These are phyloP conservation scores for Trypoxylon attenuatum DNA, from an alignment of 2,888 invertebrate species.

Conservation along the genomic window DNA sequence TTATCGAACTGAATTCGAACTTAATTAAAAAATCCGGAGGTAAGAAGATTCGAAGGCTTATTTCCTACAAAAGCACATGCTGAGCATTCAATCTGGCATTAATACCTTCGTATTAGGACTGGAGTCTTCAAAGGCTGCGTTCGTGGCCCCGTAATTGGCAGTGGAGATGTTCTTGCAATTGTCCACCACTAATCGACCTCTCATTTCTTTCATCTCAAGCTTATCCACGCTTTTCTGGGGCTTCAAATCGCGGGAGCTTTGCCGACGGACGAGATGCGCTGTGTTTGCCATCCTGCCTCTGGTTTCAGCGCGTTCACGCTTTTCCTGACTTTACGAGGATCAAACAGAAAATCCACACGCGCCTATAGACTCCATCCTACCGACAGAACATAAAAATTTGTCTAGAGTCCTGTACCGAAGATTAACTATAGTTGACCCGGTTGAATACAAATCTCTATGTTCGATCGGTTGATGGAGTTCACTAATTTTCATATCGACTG, in stretches of 20 bases:
- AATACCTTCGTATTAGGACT: slow-evolving; percentile 76
- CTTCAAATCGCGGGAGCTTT: slow-evolving; percentile 90
- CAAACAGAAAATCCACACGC: slow-evolving; percentile 55
- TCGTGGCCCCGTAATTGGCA: slow-evolving; percentile 89
- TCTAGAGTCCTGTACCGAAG: too few relatives aligned
- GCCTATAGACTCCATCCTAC: slow-evolving; percentile 69
- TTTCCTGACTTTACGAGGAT: slow-evolving; percentile 35
- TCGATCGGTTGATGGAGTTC: too few relatives aligned
- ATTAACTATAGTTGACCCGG: too few relatives aligned
- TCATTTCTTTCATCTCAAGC: slow-evolving; percentile 89
- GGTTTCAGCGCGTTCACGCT: slow-evolving; percentile 17
- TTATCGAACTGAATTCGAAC: too few relatives aligned
- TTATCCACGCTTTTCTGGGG: slow-evolving; percentile 88
- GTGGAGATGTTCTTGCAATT: slow-evolving; percentile 77
- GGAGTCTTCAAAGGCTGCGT: slow-evolving; percentile 85
- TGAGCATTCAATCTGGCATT: neutral
- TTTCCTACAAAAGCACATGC: neutral
- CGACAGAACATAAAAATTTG: neutral
- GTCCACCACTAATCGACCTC: slow-evolving; percentile 87
- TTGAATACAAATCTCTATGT: too few relatives aligned
- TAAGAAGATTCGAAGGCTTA: too few relatives aligned
- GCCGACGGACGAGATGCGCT: slow-evolving; percentile 90
- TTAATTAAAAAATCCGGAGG: too few relatives aligned
- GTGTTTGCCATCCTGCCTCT: slow-evolving; percentile 87
- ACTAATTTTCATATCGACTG: too few relatives aligned